Evolutionary conservation across 2,888 invertebrate species (phyloP), one percentile per base, ranked within the genome.

Genomic region (Chrysodeixis includens): DNA sequence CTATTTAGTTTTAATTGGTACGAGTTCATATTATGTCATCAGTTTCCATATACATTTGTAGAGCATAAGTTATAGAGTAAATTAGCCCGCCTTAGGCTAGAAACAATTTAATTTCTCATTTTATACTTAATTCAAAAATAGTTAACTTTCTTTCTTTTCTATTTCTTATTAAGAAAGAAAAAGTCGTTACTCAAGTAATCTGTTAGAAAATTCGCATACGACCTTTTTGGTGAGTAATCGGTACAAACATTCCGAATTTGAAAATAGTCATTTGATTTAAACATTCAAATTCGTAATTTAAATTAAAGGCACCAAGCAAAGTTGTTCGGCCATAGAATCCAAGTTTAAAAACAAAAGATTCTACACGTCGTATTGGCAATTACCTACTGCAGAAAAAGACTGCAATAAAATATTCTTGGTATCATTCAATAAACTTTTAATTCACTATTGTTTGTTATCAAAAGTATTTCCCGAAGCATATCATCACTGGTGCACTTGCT

Each of bases 401-500:
- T 35, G 62, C 59, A 61, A 61, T 53, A 66, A 54, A 74, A 55
- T 26, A 10, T 56, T 22, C 62, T 70, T 57, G 59, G 26, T 59
- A 72, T 74, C 76, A 73, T 78, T 82, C 79, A 79, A 81, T 82
- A 79, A 83, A 79, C 72, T 76, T 77, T 82, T 71, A 83, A 78
- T 75, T 66, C 69, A 59, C 79, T 69, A 79, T 85, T 83, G 83
- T 83, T 56, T 74, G 69, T 63, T 82, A 79, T 70, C 69, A 68
- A 68, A 72, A 53, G 55, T 82, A 73, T 69, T 79, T 71, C 76
- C 82, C 80, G 76, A 66, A 74, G 75, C 85, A 80, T 81, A 82
- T 79, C 83, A 79, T 75, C 79, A 81, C 73, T 70, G 76, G 77
- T 82, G 78, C 82, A 86, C 83, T 87, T 81, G 80, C 76, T 84